Evolutionary conservation across 2,888 invertebrate species (phyloP).

Genomic region (Pollenia amentaria): DNA sequence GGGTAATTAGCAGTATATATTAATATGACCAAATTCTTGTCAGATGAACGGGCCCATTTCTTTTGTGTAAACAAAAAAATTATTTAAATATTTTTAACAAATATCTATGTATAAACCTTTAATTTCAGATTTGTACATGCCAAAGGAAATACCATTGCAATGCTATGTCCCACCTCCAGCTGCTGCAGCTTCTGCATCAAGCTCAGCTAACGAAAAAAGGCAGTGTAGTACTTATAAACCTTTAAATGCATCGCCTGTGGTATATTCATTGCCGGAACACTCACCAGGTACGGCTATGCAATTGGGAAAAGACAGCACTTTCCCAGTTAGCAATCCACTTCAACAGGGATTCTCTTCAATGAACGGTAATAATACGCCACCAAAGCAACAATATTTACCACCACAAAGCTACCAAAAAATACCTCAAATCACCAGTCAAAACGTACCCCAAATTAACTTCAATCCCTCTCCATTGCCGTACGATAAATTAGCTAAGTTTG

Average conservation of each 20-base stretch:
- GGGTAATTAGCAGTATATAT: too few relatives aligned
- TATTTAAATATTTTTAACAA: background rate
- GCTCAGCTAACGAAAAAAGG: background rate
- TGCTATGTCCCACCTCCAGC: conserved; percentile 83
- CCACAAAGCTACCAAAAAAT: conserved; percentile 78
- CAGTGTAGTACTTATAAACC: conserved; percentile 33
- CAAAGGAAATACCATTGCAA: conserved; percentile 83
- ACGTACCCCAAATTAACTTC: conserved; percentile 78
- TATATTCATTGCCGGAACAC: conserved; percentile 17
- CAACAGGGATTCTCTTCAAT: conserved; percentile 48
- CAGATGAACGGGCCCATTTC: too few relatives aligned
- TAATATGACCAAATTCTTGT: too few relatives aligned
- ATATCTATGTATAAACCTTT: background rate
- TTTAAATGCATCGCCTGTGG: background rate
- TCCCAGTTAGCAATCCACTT: conserved; percentile 57
- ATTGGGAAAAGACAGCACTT: conserved; percentile 1
- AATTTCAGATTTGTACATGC: conserved; percentile 82
- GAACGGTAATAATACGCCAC: conserved; percentile 57
- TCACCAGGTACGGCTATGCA: background rate
- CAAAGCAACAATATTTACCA: conserved; percentile 76
- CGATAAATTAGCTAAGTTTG: conserved; percentile 82
- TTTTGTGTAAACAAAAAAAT: too few relatives aligned
- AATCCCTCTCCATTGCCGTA: conserved; percentile 82
- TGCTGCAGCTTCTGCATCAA: background rate
- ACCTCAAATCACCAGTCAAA: conserved; percentile 71